Conservation (phyloP, 2,113 vertebrate genomes). For the Axis porcinus region DNA sequence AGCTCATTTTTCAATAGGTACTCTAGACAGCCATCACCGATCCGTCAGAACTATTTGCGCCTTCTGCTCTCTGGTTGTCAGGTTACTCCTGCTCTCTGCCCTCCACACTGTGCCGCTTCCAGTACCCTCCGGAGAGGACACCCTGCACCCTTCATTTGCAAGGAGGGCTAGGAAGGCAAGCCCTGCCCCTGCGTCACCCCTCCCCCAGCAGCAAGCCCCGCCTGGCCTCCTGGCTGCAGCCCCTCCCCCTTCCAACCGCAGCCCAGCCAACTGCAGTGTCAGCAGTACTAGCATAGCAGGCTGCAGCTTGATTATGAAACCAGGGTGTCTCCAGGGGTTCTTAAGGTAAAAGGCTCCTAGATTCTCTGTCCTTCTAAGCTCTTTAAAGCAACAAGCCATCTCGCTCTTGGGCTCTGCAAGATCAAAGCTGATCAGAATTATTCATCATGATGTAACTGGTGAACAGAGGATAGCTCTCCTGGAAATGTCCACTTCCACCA, state of each 20-base stretch:
- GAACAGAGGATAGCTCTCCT: not conserved
- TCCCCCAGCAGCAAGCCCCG: accelerated
- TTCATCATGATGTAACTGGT: not conserved
- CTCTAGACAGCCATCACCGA: not conserved
- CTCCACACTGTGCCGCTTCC: not conserved
- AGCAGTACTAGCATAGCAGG: not conserved
- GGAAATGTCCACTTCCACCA: not conserved
- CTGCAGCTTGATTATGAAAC: slow-evolving; percentile 30
- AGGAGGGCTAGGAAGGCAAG: not conserved
- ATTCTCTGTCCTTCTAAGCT: not conserved
- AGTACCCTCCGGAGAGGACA: not conserved
- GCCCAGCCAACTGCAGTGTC: not conserved
- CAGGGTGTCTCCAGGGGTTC: not conserved
- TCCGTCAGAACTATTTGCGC: not conserved
- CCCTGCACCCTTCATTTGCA: not conserved
- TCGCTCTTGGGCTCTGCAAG: not conserved
- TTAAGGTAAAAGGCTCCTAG: slow-evolving; percentile 1
- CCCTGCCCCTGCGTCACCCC: not conserved
- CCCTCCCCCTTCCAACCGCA: not conserved
- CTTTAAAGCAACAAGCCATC: not conserved
- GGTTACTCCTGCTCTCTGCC: not conserved
- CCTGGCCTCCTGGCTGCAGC: not conserved
- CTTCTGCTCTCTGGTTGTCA: not conserved
- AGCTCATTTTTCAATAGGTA: not conserved
- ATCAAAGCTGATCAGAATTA: not conserved